Evolutionary conservation across 2,113 vertebrate species (phyloP).

Genomic region (Peromyscus californicus): DNA sequence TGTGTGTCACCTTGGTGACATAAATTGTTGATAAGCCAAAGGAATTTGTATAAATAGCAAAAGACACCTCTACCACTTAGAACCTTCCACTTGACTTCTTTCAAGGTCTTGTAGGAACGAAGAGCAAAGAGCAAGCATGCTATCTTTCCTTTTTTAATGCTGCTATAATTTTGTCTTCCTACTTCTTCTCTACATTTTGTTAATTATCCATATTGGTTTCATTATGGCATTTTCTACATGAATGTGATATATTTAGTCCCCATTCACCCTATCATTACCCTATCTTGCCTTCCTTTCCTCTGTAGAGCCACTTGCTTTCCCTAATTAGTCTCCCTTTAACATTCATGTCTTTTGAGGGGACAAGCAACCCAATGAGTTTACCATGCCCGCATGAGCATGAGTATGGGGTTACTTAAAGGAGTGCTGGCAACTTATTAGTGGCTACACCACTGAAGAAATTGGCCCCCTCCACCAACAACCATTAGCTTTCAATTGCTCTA

Average conservation of each 20-base stretch:
- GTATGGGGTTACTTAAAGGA: not conserved
- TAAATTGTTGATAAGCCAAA: not conserved
- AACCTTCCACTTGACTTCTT: not conserved
- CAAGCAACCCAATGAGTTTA: not conserved
- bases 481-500: not conserved
- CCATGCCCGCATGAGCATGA: not conserved
- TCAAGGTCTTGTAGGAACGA: not conserved
- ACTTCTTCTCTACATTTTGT: not conserved
- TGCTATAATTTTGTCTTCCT: not conserved
- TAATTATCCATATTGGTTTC: too few species aligned
- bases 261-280: too few species aligned
- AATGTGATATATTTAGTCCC: too few species aligned
- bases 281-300: not conserved
- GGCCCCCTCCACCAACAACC: not conserved
- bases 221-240: not conserved
- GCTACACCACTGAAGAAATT: not conserved
- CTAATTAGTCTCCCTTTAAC: too few species aligned
- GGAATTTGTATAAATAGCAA: not conserved
- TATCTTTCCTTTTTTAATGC: not conserved
- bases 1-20: not conserved
- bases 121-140: not conserved
- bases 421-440: not conserved
- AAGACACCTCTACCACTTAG: not conserved
- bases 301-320: too few species aligned
- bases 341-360: not conserved